Base-by-base conservation (phyloP, 2,888 invertebrate species). In the Macrosoma leucophasiata region DNA sequence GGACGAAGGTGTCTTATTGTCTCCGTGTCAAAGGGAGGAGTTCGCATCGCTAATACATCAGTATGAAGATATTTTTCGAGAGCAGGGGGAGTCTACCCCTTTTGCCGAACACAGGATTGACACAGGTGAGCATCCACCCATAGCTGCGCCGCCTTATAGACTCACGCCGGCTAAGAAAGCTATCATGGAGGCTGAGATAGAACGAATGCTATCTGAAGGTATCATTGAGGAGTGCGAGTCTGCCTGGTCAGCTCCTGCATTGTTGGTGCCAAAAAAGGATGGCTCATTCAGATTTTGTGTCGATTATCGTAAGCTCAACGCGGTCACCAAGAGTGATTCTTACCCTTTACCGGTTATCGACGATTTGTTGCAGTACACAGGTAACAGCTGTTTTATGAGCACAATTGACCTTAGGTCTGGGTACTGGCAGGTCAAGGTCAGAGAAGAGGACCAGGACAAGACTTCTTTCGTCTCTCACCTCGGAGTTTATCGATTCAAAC, bases 331-430 rank as follows among this genome's bases (percentile, higher is more conserved):
- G 13, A 25, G 29, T 3, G 22, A 26, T 55, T n/a, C 52, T 49
- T 66, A 64, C 19, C 60, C 58, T 3, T 28, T 63, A 4, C 66
- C 68, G 2, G 34, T 54, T 8, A 58, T 68, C 23, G 64, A 65
- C 26, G 62, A 67, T 21, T 29, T 60, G 13, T 28, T 68, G n/a
- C 58, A 62, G 23, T 43, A 39, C 1, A 48, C 57, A 3, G 55
- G 50, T 36, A 34, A 36, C 3, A 43, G 46, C 2, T 18, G 29
- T 4, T 48, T 36, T 25, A 55, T 58, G 51, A 43, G 57, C 3
- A 62, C 58, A 1, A 33, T 68, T 3, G 62, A 66, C 28, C 39
- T 70, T 3, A 43, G 44, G n/a, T 29, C 53, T 3, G 64, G 65
- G 0, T 70, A 65, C 33, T 58, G 55, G 44, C 67, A 67, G 29